Conservation (phyloP, 2,888 invertebrate genomes). For the Drosophila formosana region DNA sequence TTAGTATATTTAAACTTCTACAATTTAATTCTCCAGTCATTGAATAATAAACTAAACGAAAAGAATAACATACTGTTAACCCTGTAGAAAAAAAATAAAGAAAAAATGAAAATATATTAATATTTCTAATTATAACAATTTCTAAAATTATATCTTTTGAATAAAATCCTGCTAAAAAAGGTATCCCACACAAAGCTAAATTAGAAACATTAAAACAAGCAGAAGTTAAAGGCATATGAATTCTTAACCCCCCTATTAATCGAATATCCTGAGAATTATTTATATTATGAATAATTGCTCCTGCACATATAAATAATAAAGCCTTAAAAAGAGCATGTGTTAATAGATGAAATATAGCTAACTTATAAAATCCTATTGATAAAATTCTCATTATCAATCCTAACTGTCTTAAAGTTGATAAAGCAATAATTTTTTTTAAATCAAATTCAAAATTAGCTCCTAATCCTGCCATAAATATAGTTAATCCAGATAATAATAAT, state of each 20-base stretch:
- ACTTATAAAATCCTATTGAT: constrained; percentile 86
- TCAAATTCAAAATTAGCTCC: constrained; percentile 89
- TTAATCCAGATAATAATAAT: constrained; percentile 87
- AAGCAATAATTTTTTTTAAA: constrained; percentile 92
- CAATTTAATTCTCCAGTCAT: constrained; percentile 86
- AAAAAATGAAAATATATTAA: constrained; percentile 87
- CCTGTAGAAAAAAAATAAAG: constrained; percentile 87
- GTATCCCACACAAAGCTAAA: constrained; percentile 87
- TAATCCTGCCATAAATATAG: constrained; percentile 88
- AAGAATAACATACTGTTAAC: constrained; percentile 87
- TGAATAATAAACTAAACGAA: constrained; percentile 87
- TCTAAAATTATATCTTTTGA: constrained; percentile 89
- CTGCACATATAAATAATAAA: constrained; percentile 90
- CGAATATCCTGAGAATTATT: constrained; percentile 86
- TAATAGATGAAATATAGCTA: constrained; percentile 90
- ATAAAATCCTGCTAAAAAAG: constrained; percentile 88
- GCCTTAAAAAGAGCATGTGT: constrained; percentile 92
- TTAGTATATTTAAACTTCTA: constrained; percentile 85
- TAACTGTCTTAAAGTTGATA: constrained; percentile 76
- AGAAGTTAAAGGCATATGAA: constrained; percentile 70
- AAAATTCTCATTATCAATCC: constrained; percentile 90
- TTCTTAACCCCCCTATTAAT: constrained; percentile 31
- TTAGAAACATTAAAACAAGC: constrained; percentile 87
- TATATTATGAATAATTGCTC: constrained; percentile 89
- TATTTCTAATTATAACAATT: constrained; percentile 86